Base-by-base conservation (phyloP, 2,113 vertebrate species). In the Phyllopteryx taeniolatus region DNA sequence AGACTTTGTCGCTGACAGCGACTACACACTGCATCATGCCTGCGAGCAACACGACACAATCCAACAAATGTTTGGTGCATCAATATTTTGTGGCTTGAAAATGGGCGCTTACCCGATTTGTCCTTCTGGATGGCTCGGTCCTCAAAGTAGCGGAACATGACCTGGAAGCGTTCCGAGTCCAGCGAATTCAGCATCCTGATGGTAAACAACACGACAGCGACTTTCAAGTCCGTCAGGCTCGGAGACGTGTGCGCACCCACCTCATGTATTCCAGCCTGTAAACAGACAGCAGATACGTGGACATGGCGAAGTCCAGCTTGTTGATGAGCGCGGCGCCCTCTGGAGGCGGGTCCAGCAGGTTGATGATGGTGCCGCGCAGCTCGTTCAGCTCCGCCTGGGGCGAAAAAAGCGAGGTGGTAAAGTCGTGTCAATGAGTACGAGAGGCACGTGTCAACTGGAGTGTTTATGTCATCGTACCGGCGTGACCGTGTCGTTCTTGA, bases 11-110 rank as follows among this genome's bases (percentile, higher is more conserved):
- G 0, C 96, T 94, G 0, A 99, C 98, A 1, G 95, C 95, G 61
- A 99, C 94, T 77, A 99, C 96, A 90, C 98, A 99, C 91, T 98
- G 98, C 96, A 99, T 97, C 98, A 99, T 99, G 20, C 97, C 98
- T 99, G 90, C 3, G 43, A 1, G 31, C 61, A 20, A 20, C 2
- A n/a, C 27, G 2, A 61, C 12, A 76, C 27, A 43, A 64, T 20
- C 63, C 0, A 13, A 1, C 1, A 5, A 4, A 67, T 0, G 47
- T 61, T 2, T 54, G 35, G 35, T 39, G 0, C 4, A 20, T 0
- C 9, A 1, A 2, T 27, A 10, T 27, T 7, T 19, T 14, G 5
- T 19, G 4, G 12, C 5, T 1, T 14, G 5, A 6, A 5, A 5
- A 51, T 27, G 6, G 11, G 12, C 35, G 5, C 92, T 90, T 83